Evolutionary conservation across 1,140 invertebrate species (phyloP), one percentile per base, ranked within the genome.

Genomic region (Camponotus pennsylvanicus): DNA sequence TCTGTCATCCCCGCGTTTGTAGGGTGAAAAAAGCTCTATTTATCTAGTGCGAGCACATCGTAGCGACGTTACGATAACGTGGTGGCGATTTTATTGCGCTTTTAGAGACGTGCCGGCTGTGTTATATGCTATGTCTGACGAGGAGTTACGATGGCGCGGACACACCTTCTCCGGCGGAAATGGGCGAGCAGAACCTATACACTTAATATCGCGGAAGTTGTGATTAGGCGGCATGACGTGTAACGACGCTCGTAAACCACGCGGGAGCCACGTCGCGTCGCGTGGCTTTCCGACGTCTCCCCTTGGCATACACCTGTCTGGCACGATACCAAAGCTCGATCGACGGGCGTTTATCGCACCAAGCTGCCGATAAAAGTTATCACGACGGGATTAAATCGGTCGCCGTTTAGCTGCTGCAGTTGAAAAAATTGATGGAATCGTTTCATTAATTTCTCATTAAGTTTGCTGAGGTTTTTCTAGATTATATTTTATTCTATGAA

Each of bases 181-280:
- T 66, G 37, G 73, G 37, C 76, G 61, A 76, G 40, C 76, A 9
- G 73, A 64, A 84, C 13, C 78, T 69, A 82, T 88, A 79, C 73
- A 87, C 86, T 87, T 92, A 88, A 91, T 92, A 92, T 90, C 67
- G 83, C 64, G 64, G 49, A 69, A 86, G 77, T 57, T 49, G 59
- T 70, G 87, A 92, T 92, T 90, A 92, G 80, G 52, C 49, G 59
- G 67, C 67, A 79, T 45, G 82, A 80, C 83, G 66, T 77, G 88
- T 69, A 70, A 66, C 76, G 80, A 86, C 77, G 66, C 75, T 91
- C 84, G 91, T 89, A 91, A 92, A 92, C 83, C 83, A 71, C 67
- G 42, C 45, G 45, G 37, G 64, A 13, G 91, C 82, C 86, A 63
- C 64, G 49, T 75, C 18, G 63, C 59, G 15, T 77, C 64, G 52